Percentiles rank a stretch among this genome's conserved stretches.
phyloP scores from a whole-genome alignment of 2,888 invertebrate species.

The Gari tellinella region DNA sequence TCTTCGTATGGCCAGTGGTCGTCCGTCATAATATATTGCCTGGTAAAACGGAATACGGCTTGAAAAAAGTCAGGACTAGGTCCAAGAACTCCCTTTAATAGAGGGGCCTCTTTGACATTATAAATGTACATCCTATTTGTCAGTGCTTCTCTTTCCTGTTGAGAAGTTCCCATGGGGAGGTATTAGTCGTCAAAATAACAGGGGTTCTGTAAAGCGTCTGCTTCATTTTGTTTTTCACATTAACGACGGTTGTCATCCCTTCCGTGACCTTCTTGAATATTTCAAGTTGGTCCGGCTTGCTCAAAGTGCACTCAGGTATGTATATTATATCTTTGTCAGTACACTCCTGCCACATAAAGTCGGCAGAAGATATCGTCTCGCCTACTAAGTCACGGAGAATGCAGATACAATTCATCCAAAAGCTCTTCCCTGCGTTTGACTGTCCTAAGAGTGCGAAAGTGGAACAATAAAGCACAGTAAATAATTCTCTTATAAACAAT shows the following conservation, averaged over 20 bases:
- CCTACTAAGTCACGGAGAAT: slow-evolving; percentile 1
- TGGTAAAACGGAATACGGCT: background rate
- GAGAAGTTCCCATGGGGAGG: background rate
- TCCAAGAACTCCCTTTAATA: background rate
- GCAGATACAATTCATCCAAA: slow-evolving; percentile 1
- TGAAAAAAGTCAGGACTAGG: background rate
- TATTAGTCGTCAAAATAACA: background rate
- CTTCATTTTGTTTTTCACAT: slow-evolving; percentile 12
- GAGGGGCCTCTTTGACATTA: background rate
- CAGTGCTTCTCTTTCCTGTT: background rate
- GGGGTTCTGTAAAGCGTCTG: background rate
- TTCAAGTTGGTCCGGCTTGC: slow-evolving; percentile 19
- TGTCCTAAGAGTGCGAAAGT: background rate
- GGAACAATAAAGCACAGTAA: background rate
- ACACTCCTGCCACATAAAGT: slow-evolving; percentile 25
- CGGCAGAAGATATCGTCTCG: slow-evolving; percentile 4
- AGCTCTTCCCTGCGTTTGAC: slow-evolving; percentile 18
- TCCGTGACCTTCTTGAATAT: slow-evolving; percentile 15
- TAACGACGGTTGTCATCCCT: slow-evolving; percentile 8
- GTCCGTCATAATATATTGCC: no score
- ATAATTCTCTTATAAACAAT: slow-evolving; percentile 3
- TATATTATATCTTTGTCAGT: slow-evolving; percentile 8
- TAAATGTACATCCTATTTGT: background rate
- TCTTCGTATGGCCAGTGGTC: no score
- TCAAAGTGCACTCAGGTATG: slow-evolving; percentile 8